Conservation (phyloP, 2,888 invertebrate genomes). For the Junonia oenone region DNA sequence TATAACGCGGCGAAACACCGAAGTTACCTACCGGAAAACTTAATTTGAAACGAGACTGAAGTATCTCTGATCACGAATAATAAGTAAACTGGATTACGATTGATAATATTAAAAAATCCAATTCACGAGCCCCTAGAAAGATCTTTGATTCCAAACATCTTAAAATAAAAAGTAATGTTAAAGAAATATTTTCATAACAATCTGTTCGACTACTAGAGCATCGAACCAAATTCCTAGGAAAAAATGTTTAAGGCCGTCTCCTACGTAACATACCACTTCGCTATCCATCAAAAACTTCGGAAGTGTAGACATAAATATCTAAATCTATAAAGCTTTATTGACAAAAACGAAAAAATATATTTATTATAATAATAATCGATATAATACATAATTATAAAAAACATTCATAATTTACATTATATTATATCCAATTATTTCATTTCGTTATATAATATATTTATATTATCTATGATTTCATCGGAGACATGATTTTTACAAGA, state of each 20-base stretch:
- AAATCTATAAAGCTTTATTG: constrained; percentile 46
- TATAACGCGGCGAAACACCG: constrained; percentile 3
- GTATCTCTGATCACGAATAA: background rate
- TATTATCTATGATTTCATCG: constrained; percentile 49
- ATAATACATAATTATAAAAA: constrained; percentile 48
- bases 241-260: constrained; percentile 31
- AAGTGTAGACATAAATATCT: constrained; percentile 47
- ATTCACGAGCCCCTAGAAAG: constrained; percentile 1
- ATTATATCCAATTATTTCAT: constrained; percentile 51
- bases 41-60: constrained; percentile 3
- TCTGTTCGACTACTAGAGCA: background rate
- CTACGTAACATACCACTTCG: constrained; percentile 49
- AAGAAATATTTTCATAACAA: background rate
- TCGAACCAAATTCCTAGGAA: constrained; percentile 20
- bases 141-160: constrained; percentile 1
- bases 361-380: constrained; percentile 37
- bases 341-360: constrained; percentile 39
- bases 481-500: constrained; percentile 39
- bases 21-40: constrained; percentile 13
- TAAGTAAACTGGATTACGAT: background rate
- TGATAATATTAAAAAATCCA: background rate
- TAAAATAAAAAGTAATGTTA: background rate
- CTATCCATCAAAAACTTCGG: constrained; percentile 44
- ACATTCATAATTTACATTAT: constrained; percentile 58
- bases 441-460: constrained; percentile 50